These are phyloP conservation scores for Mythimna pallens DNA, from an alignment of 2,888 invertebrate species.

Conservation along the genomic window DNA sequence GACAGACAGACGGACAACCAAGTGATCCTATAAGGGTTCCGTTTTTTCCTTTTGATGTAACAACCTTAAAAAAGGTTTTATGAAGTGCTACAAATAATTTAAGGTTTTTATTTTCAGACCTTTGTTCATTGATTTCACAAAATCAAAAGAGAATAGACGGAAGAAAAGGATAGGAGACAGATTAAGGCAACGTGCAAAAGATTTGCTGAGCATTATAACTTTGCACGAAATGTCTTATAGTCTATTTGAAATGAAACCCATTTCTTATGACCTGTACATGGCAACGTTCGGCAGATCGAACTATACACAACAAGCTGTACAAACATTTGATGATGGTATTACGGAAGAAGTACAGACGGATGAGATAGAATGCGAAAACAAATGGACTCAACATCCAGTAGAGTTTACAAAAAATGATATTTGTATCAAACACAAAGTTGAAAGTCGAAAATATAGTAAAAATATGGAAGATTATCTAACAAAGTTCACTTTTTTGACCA, in stretches of 20 bases:
- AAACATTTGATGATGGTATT: slow-evolving; percentile 87
- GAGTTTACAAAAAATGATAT: slow-evolving; percentile 81
- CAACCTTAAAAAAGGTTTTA: too few species aligned
- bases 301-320: slow-evolving; percentile 81
- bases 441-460: slow-evolving; percentile 65
- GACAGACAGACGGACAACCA: too few species aligned
- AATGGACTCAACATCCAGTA: slow-evolving; percentile 87
- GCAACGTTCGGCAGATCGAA: slow-evolving; percentile 84
- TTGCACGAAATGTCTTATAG: slow-evolving; percentile 85
- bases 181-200: slow-evolving; percentile 81
- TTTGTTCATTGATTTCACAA: slow-evolving; percentile 83
- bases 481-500: slow-evolving; percentile 76
- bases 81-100: too few species aligned
- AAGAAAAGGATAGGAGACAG: slow-evolving; percentile 76
- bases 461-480: slow-evolving; percentile 75
- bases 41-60: too few species aligned
- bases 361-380: slow-evolving; percentile 72
- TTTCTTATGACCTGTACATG: slow-evolving; percentile 87
- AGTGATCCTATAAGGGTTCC: too few species aligned
- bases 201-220: slow-evolving; percentile 84
- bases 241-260: slow-evolving; percentile 87
- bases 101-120: slow-evolving; percentile 70
- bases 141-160: slow-evolving; percentile 79
- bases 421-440: slow-evolving; percentile 63
- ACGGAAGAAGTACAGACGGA: slow-evolving; percentile 85